Conservation (phyloP, 2,113 vertebrate genomes). For the Epinephelus fuscoguttatus region DNA sequence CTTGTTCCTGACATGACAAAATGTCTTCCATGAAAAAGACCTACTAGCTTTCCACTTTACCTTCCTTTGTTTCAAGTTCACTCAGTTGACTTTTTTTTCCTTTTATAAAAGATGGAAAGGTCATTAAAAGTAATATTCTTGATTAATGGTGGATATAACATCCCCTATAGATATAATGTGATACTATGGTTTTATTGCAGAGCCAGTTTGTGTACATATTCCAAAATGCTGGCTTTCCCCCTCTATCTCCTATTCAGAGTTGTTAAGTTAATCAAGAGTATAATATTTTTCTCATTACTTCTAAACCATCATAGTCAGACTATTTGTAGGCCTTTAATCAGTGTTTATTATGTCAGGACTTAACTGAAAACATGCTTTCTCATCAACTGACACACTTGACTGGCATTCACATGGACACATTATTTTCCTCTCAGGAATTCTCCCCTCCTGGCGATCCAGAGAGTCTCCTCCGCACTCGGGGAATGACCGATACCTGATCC, state of each 20-base stretch:
- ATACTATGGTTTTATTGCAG: neutral
- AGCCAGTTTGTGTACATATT: neutral
- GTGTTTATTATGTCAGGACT: constrained; percentile 71
- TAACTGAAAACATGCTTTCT: constrained; percentile 73
- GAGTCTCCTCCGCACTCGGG: constrained; percentile 27
- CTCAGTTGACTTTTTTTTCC: neutral
- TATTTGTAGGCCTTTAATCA: constrained; percentile 67
- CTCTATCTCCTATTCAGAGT: constrained; percentile 17
- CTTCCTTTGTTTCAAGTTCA: neutral
- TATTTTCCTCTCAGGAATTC: constrained; percentile 74
- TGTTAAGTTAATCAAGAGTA: neutral
- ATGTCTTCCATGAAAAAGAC: neutral
- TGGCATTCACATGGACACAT: constrained; percentile 58
- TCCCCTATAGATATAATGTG: neutral
- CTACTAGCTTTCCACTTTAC: neutral
- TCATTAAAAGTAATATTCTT: neutral
- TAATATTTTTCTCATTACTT: constrained; percentile 47
- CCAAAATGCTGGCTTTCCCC: neutral
- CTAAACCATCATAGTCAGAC: constrained; percentile 38
- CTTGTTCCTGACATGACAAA: neutral
- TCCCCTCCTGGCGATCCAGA: constrained; percentile 30
- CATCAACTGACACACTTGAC: constrained; percentile 68
- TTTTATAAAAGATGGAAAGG: neutral
- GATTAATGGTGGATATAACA: constrained; percentile 14
- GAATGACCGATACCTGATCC: constrained; percentile 66